Conservation (phyloP, 1,140 invertebrate species). For the Lepidotrigona ventralis region DNA sequence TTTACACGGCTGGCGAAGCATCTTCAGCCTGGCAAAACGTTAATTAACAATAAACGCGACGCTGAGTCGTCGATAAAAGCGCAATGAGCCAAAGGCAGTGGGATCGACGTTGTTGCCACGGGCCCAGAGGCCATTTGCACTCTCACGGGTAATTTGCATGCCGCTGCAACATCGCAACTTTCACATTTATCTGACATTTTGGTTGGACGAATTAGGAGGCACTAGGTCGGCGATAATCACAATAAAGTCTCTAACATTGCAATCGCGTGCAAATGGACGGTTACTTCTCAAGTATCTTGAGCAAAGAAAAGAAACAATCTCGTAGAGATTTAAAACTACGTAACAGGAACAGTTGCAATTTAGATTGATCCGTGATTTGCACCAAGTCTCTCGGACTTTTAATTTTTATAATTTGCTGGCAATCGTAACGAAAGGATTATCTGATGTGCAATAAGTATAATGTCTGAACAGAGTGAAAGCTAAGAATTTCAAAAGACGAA, state of each 20-base stretch:
- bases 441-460: no score
- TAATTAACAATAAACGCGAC: conserved; percentile 28
- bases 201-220: background rate
- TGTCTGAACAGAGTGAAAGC: no score
- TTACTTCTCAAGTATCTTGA: background rate
- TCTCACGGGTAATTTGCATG: conserved; percentile 27
- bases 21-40: conserved; percentile 32
- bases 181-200: conserved; percentile 2
- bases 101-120: conserved; percentile 8
- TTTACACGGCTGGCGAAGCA: background rate
- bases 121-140: conserved; percentile 9
- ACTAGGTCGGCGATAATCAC: background rate
- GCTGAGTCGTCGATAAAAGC: conserved; percentile 20
- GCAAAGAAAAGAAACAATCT: no score
- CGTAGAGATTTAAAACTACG: background rate
- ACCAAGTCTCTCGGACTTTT: no score
- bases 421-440: no score
- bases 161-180: conserved; percentile 2
- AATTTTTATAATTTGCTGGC: no score
- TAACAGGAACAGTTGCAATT: background rate
- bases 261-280: background rate
- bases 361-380: no score
- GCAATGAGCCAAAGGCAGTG: conserved; percentile 26
- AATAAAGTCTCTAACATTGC: no score
- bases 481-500: no score